phyloP scores from a whole-genome alignment of 2,113 vertebrate genomes.

The Gymnocephalus cernua region DNA sequence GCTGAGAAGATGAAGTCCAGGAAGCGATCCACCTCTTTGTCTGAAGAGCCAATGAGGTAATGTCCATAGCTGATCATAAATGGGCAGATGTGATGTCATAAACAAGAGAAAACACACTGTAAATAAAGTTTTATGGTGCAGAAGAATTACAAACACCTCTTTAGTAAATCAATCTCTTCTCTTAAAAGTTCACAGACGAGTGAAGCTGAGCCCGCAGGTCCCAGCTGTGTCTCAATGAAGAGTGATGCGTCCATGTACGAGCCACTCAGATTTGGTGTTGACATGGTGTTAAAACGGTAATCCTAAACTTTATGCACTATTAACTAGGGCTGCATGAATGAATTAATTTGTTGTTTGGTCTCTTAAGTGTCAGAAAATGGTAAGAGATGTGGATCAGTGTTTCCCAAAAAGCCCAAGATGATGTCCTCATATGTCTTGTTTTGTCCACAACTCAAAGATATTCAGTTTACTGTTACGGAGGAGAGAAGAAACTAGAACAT shows the following conservation, averaged over 20 bases:
- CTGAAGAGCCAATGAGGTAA: neutral
- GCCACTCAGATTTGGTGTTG: rapidly evolving
- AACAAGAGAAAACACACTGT: neutral
- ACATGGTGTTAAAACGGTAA: neutral
- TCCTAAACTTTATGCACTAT: neutral
- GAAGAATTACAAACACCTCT: no score
- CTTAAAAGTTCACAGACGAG: neutral
- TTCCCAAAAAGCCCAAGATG: no score
- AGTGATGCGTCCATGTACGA: rapidly evolving
- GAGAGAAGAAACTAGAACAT: no score
- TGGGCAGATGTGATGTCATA: neutral
- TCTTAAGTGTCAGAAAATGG: no score
- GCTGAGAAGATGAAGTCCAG: neutral
- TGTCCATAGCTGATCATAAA: neutral
- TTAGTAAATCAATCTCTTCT: neutral
- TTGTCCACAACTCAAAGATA: no score
- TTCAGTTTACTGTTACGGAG: no score
- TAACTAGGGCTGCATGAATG: no score
- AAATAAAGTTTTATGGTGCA: neutral
- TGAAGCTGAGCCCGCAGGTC: neutral
- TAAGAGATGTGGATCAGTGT: no score
- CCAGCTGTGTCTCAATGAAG: neutral
- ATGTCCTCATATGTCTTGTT: no score
- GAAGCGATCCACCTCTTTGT: rapidly evolving
- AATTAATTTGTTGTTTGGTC: no score